A percentile compares a stretch with the other conserved stretches of the same genome.
These are phyloP conservation scores for Desmodus rotundus DNA, from an alignment of 2,113 vertebrate species.

Conservation along the genomic window DNA sequence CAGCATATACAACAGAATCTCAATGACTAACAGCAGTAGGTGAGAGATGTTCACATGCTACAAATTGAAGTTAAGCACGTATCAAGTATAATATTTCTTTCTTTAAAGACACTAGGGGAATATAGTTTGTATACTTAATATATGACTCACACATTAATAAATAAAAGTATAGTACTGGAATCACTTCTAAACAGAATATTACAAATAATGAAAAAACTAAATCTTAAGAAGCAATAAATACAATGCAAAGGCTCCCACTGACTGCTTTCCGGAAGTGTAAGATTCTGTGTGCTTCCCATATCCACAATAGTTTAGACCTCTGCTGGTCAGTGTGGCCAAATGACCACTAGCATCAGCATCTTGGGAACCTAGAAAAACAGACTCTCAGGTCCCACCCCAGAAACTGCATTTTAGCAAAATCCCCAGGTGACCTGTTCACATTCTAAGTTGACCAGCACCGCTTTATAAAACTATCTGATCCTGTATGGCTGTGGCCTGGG, in stretches of 20 bases:
- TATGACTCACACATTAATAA: not conserved
- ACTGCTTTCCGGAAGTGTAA: not conserved
- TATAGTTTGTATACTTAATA: not conserved
- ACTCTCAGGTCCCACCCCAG: not conserved
- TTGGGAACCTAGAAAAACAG: not conserved
- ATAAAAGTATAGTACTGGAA: not conserved
- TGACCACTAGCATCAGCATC: not conserved
- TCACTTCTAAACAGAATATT: not conserved
- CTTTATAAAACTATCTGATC: not conserved
- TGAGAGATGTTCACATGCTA: not conserved
- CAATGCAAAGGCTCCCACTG: not conserved
- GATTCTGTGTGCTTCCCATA: not conserved
- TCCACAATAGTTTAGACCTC: not conserved
- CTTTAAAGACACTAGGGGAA: not conserved
- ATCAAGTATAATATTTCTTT: not conserved
- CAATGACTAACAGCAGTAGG: not conserved
- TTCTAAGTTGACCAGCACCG: not conserved
- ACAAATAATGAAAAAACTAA: not conserved
- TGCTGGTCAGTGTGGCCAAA: not conserved
- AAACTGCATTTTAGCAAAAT: not conserved
- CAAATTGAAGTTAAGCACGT: not conserved
- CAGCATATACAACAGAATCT: not conserved
- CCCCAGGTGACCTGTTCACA: not conserved
- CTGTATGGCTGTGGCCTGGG: not conserved
- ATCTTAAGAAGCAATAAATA: conserved; percentile 10